These are phyloP conservation scores for Hydrozoanthus tunicans DNA, from an alignment of 64 coral and sea anemone genomes.

Conservation along the genomic window DNA sequence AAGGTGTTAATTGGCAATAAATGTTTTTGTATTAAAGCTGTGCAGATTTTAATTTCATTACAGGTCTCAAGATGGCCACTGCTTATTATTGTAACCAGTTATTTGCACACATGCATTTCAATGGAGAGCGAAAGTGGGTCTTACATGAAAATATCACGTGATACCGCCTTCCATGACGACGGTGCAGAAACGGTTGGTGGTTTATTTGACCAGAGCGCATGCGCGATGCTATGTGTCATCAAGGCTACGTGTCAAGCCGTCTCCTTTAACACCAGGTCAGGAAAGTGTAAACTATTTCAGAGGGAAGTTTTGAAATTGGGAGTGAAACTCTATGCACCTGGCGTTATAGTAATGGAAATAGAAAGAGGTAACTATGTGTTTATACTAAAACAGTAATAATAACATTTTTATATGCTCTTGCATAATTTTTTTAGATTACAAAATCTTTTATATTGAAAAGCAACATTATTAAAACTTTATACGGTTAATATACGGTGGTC, in stretches of 20 bases:
- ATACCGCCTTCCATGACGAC: background rate
- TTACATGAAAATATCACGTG: background rate
- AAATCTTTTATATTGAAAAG: too few species aligned
- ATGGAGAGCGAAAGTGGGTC: background rate
- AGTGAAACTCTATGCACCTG: background rate
- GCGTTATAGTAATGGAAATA: background rate
- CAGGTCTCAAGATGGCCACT: too few species aligned
- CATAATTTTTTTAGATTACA: too few species aligned
- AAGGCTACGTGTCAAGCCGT: constrained; percentile 5
- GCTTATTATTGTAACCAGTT: background rate
- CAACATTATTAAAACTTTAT: too few species aligned
- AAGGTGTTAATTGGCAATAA: too few species aligned
- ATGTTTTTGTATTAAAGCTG: too few species aligned
- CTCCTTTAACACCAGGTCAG: background rate
- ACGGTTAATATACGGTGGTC: too few species aligned
- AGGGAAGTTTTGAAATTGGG: background rate
- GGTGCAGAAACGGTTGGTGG: background rate
- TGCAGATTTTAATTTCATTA: too few species aligned
- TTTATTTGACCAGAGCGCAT: background rate
- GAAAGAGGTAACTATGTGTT: background rate
- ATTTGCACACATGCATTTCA: too few species aligned
- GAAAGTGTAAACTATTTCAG: background rate
- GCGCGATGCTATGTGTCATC: background rate
- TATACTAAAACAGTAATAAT: too few species aligned
- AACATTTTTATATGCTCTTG: too few species aligned